Base-by-base conservation (phyloP, 2,797 vertebrate genomes). In the Bradypus variegatus region DNA sequence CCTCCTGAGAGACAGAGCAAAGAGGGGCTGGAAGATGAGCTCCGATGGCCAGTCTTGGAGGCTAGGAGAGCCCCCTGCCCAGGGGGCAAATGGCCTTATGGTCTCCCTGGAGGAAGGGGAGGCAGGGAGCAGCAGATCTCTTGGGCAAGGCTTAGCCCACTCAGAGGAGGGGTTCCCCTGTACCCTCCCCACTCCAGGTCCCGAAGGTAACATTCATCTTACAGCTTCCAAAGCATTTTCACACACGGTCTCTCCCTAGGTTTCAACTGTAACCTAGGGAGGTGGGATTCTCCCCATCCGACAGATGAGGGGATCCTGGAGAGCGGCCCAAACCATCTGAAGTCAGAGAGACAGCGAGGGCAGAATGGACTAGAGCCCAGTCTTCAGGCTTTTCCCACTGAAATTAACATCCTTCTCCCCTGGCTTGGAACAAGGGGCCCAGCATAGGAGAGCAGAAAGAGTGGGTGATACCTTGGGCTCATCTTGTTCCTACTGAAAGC, bases 1-100 rank as follows among this genome's bases (percentile, higher is more conserved):
- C 98, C 97, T 99, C 98, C 99, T 99, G 95, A 88, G 92, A 92
- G 92, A 91, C 14, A 96, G 84, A 45, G 80, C n/a, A 95, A 86
- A 77, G 4, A 9, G 38, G 31, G 11, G 0, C 41, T 58, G 50
- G 65, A 75, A 79, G 36, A 53, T 8, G 91, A 88, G 38, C 41
- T 89, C 69, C 79, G 65, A 4, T 38, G 70, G 45, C 25, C 29
- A 65, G 85, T 16, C 80, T 77, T 25, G 9, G 55, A 41, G 62
- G 45, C 29, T 67, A 60, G 50, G 14, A 72, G 33, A 81, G 31
- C 15, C 45, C 36, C 33, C 53, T 70, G 60, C 41, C 72, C 82
- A 88, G 41, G 31, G 23, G 36, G 8, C 12, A 67, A 53, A 88
- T 53, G 48, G 64, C n/a, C 72, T 90, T 6, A 2, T 69, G 67